These are phyloP conservation scores for Unio delphinus DNA, from an alignment of 2,888 invertebrate genomes.

Conservation along the genomic window DNA sequence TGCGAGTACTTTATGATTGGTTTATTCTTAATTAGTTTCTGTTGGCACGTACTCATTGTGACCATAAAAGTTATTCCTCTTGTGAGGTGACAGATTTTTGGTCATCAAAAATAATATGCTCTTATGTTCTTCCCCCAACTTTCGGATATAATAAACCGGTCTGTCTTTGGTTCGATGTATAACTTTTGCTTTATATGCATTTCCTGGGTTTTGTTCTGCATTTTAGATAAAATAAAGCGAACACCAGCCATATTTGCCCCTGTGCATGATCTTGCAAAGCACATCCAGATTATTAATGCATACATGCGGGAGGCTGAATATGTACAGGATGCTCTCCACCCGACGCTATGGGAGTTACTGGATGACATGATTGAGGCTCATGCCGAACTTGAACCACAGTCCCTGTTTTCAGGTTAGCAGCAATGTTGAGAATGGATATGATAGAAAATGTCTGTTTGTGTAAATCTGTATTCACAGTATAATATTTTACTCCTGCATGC, in stretches of 20 bases:
- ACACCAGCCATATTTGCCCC: slow-evolving; percentile 65
- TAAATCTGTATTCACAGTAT: no score
- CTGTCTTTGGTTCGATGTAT: not conserved
- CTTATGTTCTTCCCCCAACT: no score
- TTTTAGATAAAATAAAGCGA: slow-evolving; percentile 57
- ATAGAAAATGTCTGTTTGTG: no score
- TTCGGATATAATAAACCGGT: no score
- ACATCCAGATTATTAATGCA: slow-evolving; percentile 66
- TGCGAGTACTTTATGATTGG: no score
- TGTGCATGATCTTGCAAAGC: slow-evolving; percentile 61
- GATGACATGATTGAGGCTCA: slow-evolving; percentile 65
- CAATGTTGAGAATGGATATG: not conserved
- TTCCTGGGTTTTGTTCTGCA: not conserved
- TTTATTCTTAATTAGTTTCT: no score
- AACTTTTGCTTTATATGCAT: slow-evolving; percentile 1
- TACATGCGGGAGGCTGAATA: slow-evolving; percentile 66
- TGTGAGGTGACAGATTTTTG: no score
- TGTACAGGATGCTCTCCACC: slow-evolving; percentile 60
- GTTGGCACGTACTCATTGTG: no score
- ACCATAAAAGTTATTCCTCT: no score
- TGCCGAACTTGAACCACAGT: slow-evolving; percentile 54
- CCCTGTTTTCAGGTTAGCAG: slow-evolving; percentile 61
- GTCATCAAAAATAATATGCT: no score
- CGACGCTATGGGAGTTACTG: slow-evolving; percentile 62
- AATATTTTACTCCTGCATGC: no score